Conservation (phyloP, 2,797 vertebrate genomes). For the Pseudocheirus occidentalis region DNA sequence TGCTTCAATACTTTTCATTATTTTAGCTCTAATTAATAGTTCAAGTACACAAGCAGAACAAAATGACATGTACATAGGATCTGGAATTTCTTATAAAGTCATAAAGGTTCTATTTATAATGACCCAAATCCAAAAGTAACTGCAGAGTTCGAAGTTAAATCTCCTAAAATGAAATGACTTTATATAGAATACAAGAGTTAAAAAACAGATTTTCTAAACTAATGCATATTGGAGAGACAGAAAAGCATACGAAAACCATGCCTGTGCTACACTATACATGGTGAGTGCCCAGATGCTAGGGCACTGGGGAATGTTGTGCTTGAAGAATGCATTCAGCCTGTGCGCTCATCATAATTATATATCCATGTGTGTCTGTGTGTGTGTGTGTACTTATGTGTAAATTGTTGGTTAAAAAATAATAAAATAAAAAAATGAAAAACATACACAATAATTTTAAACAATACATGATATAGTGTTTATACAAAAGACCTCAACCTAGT, state of each 20-base stretch:
- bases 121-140: background rate
- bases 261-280: too few relatives aligned
- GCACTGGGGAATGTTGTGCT: too few relatives aligned
- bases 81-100: background rate
- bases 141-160: background rate
- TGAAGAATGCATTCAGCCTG: too few relatives aligned
- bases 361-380: background rate
- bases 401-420: background rate
- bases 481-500: background rate
- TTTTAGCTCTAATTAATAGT: background rate
- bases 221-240: background rate
- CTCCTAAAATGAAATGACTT: background rate
- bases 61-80: background rate
- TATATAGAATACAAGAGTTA: background rate
- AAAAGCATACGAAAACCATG: background rate
- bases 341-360: too few relatives aligned
- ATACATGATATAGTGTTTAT: background rate
- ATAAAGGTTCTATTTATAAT: background rate
- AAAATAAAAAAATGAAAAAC: background rate
- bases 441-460: background rate
- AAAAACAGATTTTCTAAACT: background rate
- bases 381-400: background rate
- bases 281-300: too few relatives aligned
- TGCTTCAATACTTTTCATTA: background rate
- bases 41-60: background rate